Percentiles rank a stretch among this genome's conserved stretches.
These are phyloP conservation scores for Chrosomus eos DNA, from an alignment of 2,797 vertebrate species.

Conservation along the genomic window DNA sequence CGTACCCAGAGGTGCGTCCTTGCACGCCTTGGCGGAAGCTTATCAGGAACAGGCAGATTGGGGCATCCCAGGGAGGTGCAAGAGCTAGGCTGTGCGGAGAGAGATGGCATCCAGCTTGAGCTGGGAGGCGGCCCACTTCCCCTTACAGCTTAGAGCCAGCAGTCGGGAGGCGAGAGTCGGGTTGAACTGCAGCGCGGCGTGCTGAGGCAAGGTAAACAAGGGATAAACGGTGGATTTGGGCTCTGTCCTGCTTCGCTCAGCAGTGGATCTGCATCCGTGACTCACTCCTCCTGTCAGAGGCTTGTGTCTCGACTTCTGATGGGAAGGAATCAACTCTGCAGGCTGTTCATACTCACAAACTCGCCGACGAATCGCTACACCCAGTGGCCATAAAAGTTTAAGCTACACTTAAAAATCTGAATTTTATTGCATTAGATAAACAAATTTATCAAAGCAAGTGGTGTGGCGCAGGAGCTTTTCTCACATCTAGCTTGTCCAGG, in stretches of 20 bases:
- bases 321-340: constrained; percentile 31
- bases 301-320: constrained; percentile 54
- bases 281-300: constrained; percentile 62
- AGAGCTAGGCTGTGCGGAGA: constrained; percentile 2
- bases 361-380: background rate
- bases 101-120: constrained; percentile 60
- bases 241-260: constrained; percentile 41
- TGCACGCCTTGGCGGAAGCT: constrained; percentile 75
- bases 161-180: constrained; percentile 68
- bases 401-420: background rate
- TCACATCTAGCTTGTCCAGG: background rate
- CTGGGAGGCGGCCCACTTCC: constrained; percentile 56
- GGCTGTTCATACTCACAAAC: constrained; percentile 19
- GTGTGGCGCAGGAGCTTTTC: background rate
- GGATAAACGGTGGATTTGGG: constrained; percentile 77
- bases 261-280: constrained; percentile 58
- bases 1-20: constrained; percentile 77
- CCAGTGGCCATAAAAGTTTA: background rate
- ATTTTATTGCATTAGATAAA: background rate
- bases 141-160: constrained; percentile 63
- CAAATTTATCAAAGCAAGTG: background rate
- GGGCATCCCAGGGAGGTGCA: constrained; percentile 66
- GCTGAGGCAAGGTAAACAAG: constrained; percentile 73
- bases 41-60: constrained; percentile 79
- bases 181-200: constrained; percentile 66